A percentile compares a stretch with the other conserved stretches of the same genome.
phyloP scores from a whole-genome alignment of 1,140 invertebrate species.

The Eueides isabella region DNA sequence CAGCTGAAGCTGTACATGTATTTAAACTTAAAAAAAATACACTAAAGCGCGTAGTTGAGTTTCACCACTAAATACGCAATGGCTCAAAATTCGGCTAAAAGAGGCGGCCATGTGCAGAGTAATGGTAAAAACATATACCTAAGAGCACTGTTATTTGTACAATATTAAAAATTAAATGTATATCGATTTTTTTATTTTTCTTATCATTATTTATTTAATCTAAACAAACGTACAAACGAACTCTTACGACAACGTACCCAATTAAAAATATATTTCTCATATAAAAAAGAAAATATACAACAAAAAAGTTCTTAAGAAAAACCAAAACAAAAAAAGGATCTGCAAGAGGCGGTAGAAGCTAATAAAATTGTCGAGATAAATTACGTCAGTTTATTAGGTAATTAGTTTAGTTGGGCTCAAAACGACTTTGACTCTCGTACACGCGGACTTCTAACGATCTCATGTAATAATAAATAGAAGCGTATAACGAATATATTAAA shows the following conservation, averaged over 20 bases:
- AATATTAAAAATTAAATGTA: no score
- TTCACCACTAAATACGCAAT: no score
- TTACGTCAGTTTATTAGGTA: conserved; percentile 2
- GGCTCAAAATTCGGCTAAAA: no score
- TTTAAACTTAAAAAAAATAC: no score
- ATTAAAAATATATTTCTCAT: neutral
- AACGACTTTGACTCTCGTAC: neutral
- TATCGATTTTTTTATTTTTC: no score
- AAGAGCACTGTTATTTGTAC: no score
- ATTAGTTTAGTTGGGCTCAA: conserved; percentile 13
- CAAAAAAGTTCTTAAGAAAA: neutral
- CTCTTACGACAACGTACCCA: neutral
- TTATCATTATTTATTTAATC: neutral
- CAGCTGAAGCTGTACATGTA: no score
- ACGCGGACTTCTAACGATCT: neutral
- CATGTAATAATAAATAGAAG: neutral
- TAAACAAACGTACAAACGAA: neutral
- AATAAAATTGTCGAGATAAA: conserved; percentile 2
- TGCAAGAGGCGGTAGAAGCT: neutral
- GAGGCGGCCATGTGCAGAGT: no score
- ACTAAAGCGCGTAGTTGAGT: no score
- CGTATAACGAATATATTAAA: neutral
- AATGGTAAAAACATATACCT: no score
- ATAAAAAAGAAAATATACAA: neutral
- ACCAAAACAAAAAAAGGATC: neutral